Percentiles rank a stretch among this genome's conserved stretches.
Evolutionary conservation across 1,140 invertebrate genomes (phyloP).

Genomic region (Drosophila oshimai): DNA sequence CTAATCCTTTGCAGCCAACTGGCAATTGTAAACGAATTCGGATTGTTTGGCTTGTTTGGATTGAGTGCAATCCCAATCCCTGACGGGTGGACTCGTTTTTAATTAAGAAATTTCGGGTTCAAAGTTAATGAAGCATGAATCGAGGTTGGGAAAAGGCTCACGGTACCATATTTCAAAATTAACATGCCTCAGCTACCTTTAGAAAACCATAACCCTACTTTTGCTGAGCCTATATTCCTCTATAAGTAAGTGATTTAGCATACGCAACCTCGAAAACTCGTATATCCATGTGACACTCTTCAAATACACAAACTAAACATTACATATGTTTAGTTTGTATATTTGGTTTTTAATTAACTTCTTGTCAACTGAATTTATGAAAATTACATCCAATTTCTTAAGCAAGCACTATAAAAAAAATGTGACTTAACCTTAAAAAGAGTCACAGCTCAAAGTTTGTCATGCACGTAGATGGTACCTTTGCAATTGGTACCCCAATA

Average conservation of each 20-base stretch:
- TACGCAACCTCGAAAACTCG: not conserved
- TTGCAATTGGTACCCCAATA: conserved; percentile 16
- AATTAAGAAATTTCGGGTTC: conserved; percentile 47
- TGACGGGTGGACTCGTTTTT: conserved; percentile 40
- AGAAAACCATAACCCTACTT: not conserved
- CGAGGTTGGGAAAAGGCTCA: not conserved
- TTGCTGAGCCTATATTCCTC: too few species aligned
- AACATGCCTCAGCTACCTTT: not conserved
- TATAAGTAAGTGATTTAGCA: too few species aligned
- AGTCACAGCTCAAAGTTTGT: not conserved
- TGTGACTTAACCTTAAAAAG: not conserved
- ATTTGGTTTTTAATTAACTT: too few species aligned
- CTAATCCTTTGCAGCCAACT: conserved; percentile 44
- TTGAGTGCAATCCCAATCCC: conserved; percentile 11
- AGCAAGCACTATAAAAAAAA: too few species aligned
- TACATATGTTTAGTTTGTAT: too few species aligned
- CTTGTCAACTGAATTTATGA: too few species aligned
- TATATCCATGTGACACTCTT: too few species aligned
- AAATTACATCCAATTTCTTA: too few species aligned
- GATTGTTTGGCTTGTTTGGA: conserved; percentile 30
- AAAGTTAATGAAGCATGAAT: conserved; percentile 49
- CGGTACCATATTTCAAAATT: not conserved
- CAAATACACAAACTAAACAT: too few species aligned
- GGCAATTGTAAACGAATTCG: conserved; percentile 48
- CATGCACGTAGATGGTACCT: conserved; percentile 4